phyloP scores from a whole-genome alignment of 2,113 vertebrate species.

The Scomber scombrus region DNA sequence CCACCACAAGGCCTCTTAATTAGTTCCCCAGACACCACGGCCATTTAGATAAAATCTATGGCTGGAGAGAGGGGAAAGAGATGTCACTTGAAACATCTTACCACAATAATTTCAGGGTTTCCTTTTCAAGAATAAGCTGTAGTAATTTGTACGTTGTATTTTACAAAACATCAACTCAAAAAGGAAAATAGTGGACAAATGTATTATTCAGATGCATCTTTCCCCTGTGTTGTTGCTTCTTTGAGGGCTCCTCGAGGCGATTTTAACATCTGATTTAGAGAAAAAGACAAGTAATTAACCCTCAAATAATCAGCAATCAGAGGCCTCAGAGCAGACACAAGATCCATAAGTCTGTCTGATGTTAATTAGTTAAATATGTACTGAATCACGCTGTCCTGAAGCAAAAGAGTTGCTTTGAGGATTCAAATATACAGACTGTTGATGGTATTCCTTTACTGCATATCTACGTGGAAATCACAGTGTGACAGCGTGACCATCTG shows the following conservation, averaged over 20 bases:
- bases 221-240: background rate
- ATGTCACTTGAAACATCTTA: conserved; percentile 12
- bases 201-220: background rate
- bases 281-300: conserved; percentile 17
- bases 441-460: background rate
- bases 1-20: conserved; percentile 61
- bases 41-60: conserved; percentile 51
- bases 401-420: background rate
- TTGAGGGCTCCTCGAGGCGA: background rate
- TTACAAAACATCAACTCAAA: background rate
- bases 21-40: conserved; percentile 65
- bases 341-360: conserved; percentile 1
- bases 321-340: background rate
- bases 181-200: background rate
- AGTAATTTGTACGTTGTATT: background rate
- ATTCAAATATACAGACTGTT: background rate
- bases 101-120: conserved; percentile 21
- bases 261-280: conserved; percentile 19
- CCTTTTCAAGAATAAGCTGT: background rate
- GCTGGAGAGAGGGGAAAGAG: conserved; percentile 22
- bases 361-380: background rate
- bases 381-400: conserved; percentile 5
- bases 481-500: conserved; percentile 61
- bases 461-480: conserved; percentile 30
- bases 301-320: conserved; percentile 24